Evolutionary conservation across 2,113 vertebrate genomes (phyloP).

Genomic region (Entosphenus tridentatus): DNA sequence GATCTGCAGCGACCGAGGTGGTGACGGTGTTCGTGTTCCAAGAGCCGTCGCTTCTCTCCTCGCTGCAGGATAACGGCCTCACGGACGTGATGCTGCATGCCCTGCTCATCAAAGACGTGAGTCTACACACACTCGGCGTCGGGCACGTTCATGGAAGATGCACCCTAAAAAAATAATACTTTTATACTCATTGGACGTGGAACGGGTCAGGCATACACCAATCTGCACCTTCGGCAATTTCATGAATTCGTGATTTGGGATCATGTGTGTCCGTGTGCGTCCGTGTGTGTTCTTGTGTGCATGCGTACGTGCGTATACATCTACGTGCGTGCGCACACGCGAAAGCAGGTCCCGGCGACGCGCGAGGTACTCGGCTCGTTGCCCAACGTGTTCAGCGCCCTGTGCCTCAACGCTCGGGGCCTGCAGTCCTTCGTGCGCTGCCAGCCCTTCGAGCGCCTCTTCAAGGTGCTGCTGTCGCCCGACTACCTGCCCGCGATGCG

Average conservation of each 20-base stretch:
- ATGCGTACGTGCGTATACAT: no score
- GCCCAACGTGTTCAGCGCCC: constrained; percentile 82
- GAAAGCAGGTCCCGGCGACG: constrained; percentile 56
- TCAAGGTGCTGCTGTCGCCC: constrained; percentile 84
- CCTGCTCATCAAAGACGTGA: constrained; percentile 81
- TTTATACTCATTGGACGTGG: no score
- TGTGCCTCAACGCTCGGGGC: constrained; percentile 77
- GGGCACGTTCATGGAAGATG: no score
- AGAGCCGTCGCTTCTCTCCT: constrained; percentile 74
- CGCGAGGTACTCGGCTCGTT: constrained; percentile 77
- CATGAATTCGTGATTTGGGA: no score
- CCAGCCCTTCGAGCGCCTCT: constrained; percentile 83
- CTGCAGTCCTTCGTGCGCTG: constrained; percentile 85
- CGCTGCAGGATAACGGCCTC: constrained; percentile 73
- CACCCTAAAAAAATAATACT: no score
- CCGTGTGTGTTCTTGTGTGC: no score
- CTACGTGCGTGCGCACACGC: no score
- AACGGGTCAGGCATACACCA: no score
- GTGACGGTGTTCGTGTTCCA: constrained; percentile 94
- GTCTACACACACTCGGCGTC: constrained; percentile 13
- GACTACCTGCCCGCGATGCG: constrained; percentile 88
- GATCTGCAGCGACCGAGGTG: constrained; percentile 52
- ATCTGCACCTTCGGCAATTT: no score
- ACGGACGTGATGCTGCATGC: constrained; percentile 86
- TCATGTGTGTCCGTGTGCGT: no score